Base-by-base conservation (phyloP, 2,113 vertebrate genomes). In the Morone chrysops region DNA sequence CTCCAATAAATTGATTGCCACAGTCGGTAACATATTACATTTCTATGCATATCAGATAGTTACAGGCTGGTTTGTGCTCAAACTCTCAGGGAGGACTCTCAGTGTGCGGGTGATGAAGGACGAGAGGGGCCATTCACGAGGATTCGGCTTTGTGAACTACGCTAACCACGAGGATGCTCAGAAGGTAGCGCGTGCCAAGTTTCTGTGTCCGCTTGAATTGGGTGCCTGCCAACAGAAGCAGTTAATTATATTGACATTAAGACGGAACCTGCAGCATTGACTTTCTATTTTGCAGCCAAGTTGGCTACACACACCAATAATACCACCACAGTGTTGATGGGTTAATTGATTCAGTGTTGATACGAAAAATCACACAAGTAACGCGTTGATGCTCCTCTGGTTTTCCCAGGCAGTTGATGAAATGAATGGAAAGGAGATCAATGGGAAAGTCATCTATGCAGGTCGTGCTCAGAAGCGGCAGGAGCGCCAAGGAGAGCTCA, bases 81-180 rank as follows among this genome's bases (percentile, higher is more conserved):
- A 9, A 51, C 65, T 89, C 38, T 36, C 93, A 99, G 98, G 98
- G 8, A 97, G 95, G 89, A 98, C 96, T 0, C 88, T 98, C 50
- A 99, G 98, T 65, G 97, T 99, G 74, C 96, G 97, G 63, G 98
- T 99, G 89, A 99, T 99, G 98, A 95, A 93, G 75, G 97, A 99
- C 59, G 96, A 75, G 54, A 82, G 75, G 0, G 97, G 97, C 20
- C 94, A 85, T 10, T 99, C 97, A 0, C 95, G 96, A 85, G 97
- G 98, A 73, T 99, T 99, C 0, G 98, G 98, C 3, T 99, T 99
- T 80, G 97, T 99, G 70, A 99, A 99, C 93, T 99, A 96, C 17
- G 96, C 96, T 81, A 97, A 96, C 84, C 97, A 99, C 0, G 96
- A 97, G 86, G 98, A 99, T 89, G 98, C 98, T 60, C 97, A 97